Evolutionary conservation across 2,888 invertebrate genomes (phyloP).

Genomic region (Linyphia triangularis): DNA sequence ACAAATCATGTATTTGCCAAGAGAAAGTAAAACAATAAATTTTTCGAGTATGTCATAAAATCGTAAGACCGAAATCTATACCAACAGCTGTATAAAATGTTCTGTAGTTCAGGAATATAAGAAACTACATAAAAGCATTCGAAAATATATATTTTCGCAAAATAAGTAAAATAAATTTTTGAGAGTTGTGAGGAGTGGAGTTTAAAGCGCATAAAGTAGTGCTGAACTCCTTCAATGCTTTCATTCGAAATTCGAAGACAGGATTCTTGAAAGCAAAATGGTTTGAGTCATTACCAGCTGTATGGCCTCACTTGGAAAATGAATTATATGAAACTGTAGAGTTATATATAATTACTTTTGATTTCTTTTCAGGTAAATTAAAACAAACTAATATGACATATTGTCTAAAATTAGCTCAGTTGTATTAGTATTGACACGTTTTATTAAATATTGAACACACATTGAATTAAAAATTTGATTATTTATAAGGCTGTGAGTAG

Average conservation of each 20-base stretch:
- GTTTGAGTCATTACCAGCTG: background rate
- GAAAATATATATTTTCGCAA: conserved; percentile 62
- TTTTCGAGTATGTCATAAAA: conserved; percentile 10
- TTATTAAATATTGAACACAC: no score
- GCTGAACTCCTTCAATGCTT: conserved; percentile 36
- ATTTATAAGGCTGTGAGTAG: no score
- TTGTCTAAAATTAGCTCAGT: no score
- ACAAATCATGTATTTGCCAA: background rate
- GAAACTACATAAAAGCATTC: conserved; percentile 50
- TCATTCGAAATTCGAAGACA: background rate
- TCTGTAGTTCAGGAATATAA: conserved; percentile 33
- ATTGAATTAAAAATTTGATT: no score
- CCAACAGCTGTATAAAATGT: conserved; percentile 67
- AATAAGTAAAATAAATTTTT: conserved; percentile 60
- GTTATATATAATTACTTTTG: no score
- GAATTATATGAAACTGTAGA: no score
- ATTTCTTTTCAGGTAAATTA: no score
- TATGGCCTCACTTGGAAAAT: no score
- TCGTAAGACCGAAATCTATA: conserved; percentile 11
- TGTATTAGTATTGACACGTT: no score
- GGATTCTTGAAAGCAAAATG: background rate
- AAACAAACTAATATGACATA: no score
- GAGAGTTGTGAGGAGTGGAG: conserved; percentile 11
- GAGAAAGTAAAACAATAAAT: conserved; percentile 10
- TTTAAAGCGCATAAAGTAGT: conserved; percentile 35